Evolutionary conservation across 2,888 invertebrate genomes (phyloP).

Genomic region (Chrysolina oricalcia): DNA sequence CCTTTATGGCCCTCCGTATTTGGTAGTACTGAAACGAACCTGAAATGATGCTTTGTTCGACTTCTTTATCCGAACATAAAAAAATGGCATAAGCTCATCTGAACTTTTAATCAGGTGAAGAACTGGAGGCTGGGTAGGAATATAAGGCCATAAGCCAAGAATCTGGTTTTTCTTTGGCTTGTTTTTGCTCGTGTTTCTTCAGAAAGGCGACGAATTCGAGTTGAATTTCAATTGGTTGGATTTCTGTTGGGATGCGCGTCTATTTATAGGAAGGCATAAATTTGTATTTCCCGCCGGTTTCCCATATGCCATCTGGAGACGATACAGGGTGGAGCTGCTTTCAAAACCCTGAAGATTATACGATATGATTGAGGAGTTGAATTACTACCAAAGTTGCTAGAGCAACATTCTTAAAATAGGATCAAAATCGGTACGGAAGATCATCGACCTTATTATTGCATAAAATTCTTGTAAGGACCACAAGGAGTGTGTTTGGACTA

Average conservation of each 20-base stretch:
- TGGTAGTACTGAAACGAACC: conserved; percentile 44
- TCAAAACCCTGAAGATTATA: too few species aligned
- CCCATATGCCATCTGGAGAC: not conserved
- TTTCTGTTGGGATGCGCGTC: conserved; percentile 14
- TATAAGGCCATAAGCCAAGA: conserved; percentile 36
- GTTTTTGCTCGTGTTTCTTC: conserved; percentile 31
- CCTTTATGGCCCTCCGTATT: conserved; percentile 44
- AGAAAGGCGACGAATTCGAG: conserved; percentile 24
- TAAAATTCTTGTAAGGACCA: too few species aligned
- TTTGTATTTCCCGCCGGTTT: conserved; percentile 9
- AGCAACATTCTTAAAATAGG: too few species aligned
- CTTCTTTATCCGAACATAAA: conserved; percentile 24
- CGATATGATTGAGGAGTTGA: too few species aligned
- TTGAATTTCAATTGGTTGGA: conserved; percentile 30
- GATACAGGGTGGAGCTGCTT: not conserved
- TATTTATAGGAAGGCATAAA: conserved; percentile 20
- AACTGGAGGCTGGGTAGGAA: conserved; percentile 27
- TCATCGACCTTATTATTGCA: too few species aligned
- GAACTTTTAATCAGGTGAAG: conserved; percentile 42
- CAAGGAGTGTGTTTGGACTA: too few species aligned
- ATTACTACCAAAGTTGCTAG: too few species aligned
- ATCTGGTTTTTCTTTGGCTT: conserved; percentile 26
- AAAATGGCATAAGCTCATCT: conserved; percentile 47
- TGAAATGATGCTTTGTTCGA: conserved; percentile 42
- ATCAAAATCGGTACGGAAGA: too few species aligned